Evolutionary conservation across 2,797 vertebrate species (phyloP).

Genomic region (Poliocrania exsul): DNA sequence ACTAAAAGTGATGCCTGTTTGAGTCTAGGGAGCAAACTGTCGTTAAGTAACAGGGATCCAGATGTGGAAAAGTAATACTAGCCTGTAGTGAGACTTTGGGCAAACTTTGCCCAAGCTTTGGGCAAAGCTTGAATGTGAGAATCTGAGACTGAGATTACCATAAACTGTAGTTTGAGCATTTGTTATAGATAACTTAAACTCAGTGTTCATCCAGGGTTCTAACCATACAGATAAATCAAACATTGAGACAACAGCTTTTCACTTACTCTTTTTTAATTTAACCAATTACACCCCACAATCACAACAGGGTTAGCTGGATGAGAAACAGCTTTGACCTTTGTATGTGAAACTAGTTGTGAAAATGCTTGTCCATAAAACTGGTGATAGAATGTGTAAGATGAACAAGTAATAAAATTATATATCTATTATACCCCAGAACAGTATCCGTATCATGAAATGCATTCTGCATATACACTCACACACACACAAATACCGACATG

Average conservation of each 20-base stretch:
- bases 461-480: not conserved
- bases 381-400: not conserved
- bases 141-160: not conserved
- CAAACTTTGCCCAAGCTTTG: not conserved
- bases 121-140: not conserved
- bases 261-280: not conserved
- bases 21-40: not conserved
- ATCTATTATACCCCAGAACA: not conserved
- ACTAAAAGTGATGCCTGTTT: not conserved
- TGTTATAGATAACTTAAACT: not conserved
- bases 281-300: not conserved
- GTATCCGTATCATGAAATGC: not conserved
- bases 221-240: not conserved
- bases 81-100: rapidly evolving
- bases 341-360: not conserved
- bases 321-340: not conserved
- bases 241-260: not conserved
- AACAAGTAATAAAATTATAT: not conserved
- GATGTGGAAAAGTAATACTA: not conserved
- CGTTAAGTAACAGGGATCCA: not conserved
- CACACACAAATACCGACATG: too few relatives aligned
- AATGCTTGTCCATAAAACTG: not conserved
- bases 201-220: not conserved
- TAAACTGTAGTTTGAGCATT: not conserved
- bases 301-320: not conserved